Conservation (phyloP, 1,140 invertebrate species). For the Lepidostoma basale region DNA sequence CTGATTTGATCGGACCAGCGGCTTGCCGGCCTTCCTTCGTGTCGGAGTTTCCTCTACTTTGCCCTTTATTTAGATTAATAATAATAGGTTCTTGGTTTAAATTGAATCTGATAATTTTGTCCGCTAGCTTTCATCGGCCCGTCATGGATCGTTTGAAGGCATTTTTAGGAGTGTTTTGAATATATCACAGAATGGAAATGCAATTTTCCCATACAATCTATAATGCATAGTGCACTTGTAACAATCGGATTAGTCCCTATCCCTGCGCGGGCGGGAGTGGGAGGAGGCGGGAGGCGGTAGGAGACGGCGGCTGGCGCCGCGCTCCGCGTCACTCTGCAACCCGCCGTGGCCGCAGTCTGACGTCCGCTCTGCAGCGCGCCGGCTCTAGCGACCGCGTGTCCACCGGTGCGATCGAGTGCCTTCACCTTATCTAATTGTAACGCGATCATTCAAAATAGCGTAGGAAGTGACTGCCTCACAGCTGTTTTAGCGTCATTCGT, state of each 20-base stretch:
- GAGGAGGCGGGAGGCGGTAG: background rate
- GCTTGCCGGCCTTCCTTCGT: too few relatives aligned
- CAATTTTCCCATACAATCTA: too few relatives aligned
- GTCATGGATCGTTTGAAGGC: too few relatives aligned
- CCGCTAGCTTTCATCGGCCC: too few relatives aligned
- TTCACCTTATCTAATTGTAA: conserved; percentile 1
- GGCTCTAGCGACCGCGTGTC: background rate
- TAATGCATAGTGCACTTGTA: too few relatives aligned
- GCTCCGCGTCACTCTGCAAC: background rate
- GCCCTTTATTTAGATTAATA: too few relatives aligned
- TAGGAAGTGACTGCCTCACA: conserved; percentile 11
- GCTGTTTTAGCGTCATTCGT: conserved; percentile 11
- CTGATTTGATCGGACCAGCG: too few relatives aligned
- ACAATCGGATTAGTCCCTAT: background rate
- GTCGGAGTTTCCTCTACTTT: too few relatives aligned
- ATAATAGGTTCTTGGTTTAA: too few relatives aligned
- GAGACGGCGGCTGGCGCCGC: background rate
- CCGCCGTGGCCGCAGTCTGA: conserved; percentile 6
- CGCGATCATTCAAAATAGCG: background rate
- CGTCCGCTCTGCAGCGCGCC: background rate
- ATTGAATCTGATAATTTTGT: too few relatives aligned
- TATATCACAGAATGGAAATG: too few relatives aligned
- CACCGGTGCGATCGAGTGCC: conserved; percentile 5
- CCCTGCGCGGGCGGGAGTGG: background rate
- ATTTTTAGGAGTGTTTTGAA: too few relatives aligned